phyloP scores from a whole-genome alignment of 2,888 invertebrate species.

The Hypercompe scribonia region DNA sequence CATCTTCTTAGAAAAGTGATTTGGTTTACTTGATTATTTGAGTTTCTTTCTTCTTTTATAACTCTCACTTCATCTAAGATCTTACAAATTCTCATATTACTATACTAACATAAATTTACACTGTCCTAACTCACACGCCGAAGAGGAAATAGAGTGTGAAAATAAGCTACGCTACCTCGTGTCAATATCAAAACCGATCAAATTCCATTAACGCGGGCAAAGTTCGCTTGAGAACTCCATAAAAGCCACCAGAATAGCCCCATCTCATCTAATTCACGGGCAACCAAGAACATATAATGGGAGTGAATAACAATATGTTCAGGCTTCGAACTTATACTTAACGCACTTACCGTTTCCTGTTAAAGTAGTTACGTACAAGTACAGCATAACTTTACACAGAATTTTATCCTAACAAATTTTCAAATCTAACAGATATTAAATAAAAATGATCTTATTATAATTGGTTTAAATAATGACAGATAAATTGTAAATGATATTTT shows the following conservation, averaged over 20 bases:
- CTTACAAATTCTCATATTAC: conserved; percentile 17
- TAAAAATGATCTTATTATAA: background rate
- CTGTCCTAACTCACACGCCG: conserved; percentile 31
- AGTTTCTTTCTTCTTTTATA: background rate
- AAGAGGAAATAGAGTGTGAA: conserved; percentile 56
- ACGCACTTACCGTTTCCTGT: conserved; percentile 14
- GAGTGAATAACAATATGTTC: conserved; percentile 39
- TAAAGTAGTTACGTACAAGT: conserved; percentile 17
- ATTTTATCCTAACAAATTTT: background rate
- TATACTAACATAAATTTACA: conserved; percentile 27
- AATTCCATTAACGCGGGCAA: conserved; percentile 62
- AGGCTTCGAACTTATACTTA: conserved; percentile 25
- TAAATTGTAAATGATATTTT: background rate
- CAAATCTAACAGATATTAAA: background rate
- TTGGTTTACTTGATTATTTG: too few relatives aligned
- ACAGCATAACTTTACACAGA: background rate
- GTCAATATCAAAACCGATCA: conserved; percentile 64
- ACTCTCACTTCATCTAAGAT: background rate
- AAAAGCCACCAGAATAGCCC: conserved; percentile 50
- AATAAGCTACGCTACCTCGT: conserved; percentile 54
- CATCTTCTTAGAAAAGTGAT: too few relatives aligned
- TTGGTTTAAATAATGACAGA: background rate
- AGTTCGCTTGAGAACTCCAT: conserved; percentile 53
- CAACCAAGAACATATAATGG: conserved; percentile 44
- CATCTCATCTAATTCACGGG: conserved; percentile 41